Percentiles rank a stretch among this genome's conserved stretches.
These are phyloP conservation scores for Callorhinus ursinus DNA, from an alignment of 2,113 vertebrate genomes.

Conservation along the genomic window DNA sequence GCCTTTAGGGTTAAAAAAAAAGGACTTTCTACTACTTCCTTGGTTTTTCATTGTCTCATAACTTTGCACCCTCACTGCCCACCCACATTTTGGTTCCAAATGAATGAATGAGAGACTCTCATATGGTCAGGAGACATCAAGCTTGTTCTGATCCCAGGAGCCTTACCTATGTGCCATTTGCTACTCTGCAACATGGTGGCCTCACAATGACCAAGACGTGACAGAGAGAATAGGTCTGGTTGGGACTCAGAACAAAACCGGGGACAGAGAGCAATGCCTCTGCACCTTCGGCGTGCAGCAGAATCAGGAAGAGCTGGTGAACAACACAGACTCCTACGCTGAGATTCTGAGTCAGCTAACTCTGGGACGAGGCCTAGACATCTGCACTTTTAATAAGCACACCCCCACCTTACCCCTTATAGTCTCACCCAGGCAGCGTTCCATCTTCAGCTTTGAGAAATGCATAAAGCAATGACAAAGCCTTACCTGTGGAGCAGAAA, in stretches of 20 bases:
- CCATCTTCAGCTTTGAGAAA: background rate
- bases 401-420: background rate
- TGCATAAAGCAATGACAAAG: background rate
- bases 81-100: background rate
- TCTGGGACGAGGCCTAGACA: background rate
- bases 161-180: background rate
- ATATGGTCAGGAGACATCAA: background rate
- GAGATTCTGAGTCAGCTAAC: slow-evolving; percentile 26
- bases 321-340: background rate
- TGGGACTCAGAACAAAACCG: background rate
- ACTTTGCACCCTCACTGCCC: too few relatives aligned
- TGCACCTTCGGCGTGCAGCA: background rate
- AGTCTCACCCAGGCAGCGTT: background rate
- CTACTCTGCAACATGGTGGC: background rate
- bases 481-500: background rate
- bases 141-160: background rate
- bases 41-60: background rate
- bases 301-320: background rate
- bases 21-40: background rate
- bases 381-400: background rate
- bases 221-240: background rate
- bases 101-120: background rate
- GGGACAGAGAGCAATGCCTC: background rate
- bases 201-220: background rate
- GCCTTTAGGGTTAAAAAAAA: background rate